Evolutionary conservation across 2,888 invertebrate genomes (phyloP).

Genomic region (Hypomecis punctinalis): DNA sequence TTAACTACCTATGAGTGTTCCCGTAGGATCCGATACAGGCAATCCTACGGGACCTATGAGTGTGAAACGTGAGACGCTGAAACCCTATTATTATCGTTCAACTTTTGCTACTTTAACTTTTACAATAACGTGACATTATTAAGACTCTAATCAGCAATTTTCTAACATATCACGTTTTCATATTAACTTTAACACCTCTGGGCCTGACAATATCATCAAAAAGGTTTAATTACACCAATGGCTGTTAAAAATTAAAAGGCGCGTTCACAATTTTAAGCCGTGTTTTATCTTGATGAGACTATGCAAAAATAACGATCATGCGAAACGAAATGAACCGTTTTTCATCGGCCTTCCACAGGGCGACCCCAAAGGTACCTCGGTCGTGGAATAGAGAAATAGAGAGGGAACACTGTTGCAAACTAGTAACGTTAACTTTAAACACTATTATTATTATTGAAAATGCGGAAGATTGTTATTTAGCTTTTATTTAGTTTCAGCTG

Average conservation of each 20-base stretch:
- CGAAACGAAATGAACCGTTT: constrained; percentile 21
- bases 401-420: neutral
- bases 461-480: no score
- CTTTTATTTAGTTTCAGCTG: no score
- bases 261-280: constrained; percentile 17
- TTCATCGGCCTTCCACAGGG: constrained; percentile 21
- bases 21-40: no score
- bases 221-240: constrained; percentile 8
- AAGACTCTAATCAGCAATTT: neutral
- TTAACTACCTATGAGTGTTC: no score
- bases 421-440: neutral
- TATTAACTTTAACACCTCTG: constrained; percentile 2
- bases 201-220: constrained; percentile 2
- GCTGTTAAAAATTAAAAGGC: constrained; percentile 14
- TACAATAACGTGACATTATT: neutral
- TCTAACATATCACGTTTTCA: neutral
- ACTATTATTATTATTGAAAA: neutral
- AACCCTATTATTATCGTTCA: no score
- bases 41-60: no score
- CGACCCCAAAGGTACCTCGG: constrained; percentile 2
- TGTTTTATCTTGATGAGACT: constrained; percentile 27
- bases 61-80: no score
- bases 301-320: constrained; percentile 35
- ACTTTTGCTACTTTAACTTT: neutral
- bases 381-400: neutral